Evolutionary conservation across 2,888 invertebrate genomes (phyloP).

Genomic region (Yponomeuta cagnagella): DNA sequence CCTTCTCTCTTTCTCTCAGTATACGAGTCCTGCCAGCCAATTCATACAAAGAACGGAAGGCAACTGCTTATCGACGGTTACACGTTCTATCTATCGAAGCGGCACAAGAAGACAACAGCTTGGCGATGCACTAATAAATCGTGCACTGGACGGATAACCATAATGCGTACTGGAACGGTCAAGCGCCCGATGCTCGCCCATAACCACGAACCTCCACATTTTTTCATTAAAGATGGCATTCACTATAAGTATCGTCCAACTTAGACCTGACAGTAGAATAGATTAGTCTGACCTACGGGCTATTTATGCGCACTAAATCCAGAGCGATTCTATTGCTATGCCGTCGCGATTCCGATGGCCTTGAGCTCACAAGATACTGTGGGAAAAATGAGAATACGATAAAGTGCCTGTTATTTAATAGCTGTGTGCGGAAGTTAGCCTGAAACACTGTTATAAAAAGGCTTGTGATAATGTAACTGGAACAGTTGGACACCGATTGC

Average conservation of each 20-base stretch:
- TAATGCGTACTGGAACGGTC: not conserved
- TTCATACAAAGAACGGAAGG: not conserved
- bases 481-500: too few species aligned
- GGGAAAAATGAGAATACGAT: too few species aligned
- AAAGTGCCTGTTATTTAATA: too few species aligned
- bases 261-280: not conserved
- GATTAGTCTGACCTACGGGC: too few species aligned
- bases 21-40: not conserved
- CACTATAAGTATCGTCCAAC: not conserved
- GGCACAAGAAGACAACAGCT: not conserved
- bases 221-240: conserved; percentile 5
- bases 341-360: too few species aligned
- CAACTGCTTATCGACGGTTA: conserved; percentile 19
- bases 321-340: not conserved
- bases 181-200: not conserved
- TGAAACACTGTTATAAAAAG: too few species aligned
- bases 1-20: not conserved
- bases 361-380: too few species aligned
- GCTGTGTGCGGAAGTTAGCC: too few species aligned
- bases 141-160: not conserved
- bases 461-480: too few species aligned
- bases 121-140: conserved; percentile 3
- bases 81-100: conserved; percentile 17
- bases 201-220: not conserved
- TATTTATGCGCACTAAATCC: not conserved